Percentiles rank a stretch among this genome's conserved stretches.
phyloP scores from a whole-genome alignment of 2,888 invertebrate species.

The Sipunculus nudus region DNA sequence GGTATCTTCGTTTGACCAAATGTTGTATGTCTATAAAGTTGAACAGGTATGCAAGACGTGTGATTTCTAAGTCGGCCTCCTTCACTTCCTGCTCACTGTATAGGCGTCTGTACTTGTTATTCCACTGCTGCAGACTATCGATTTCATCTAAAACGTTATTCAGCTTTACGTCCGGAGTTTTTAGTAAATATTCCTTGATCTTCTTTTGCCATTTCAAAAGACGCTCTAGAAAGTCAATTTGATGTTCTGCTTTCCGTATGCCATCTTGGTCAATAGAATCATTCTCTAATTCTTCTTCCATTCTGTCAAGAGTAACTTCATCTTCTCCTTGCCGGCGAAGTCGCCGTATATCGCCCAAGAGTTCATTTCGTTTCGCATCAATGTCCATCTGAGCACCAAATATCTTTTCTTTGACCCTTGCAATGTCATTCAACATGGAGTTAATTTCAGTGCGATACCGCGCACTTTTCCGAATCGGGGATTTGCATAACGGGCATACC shows the following conservation, averaged over 20 bases:
- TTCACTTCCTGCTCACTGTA: conserved; percentile 34
- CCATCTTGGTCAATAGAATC: too few relatives aligned
- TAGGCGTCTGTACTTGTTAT: neutral
- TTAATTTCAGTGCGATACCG: conserved; percentile 72
- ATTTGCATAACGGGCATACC: conserved; percentile 73
- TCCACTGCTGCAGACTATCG: neutral
- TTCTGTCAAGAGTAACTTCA: neutral
- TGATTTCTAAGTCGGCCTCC: too few relatives aligned
- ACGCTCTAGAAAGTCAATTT: neutral
- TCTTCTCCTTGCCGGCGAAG: neutral
- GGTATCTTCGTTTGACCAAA: too few relatives aligned
- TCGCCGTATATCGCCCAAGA: neutral
- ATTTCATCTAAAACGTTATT: neutral
- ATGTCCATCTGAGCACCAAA: conserved; percentile 15
- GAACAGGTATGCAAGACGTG: too few relatives aligned
- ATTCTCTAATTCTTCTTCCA: too few relatives aligned
- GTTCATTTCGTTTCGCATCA: neutral
- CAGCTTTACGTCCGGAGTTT: neutral
- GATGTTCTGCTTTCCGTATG: too few relatives aligned
- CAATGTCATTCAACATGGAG: conserved; percentile 62
- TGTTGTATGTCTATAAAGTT: too few relatives aligned
- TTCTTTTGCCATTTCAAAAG: neutral
- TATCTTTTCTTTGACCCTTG: conserved; percentile 51
- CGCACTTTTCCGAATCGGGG: conserved; percentile 71
- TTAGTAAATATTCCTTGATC: neutral